phyloP scores from a whole-genome alignment of 1,140 invertebrate species.

The Triops cancriformis region DNA sequence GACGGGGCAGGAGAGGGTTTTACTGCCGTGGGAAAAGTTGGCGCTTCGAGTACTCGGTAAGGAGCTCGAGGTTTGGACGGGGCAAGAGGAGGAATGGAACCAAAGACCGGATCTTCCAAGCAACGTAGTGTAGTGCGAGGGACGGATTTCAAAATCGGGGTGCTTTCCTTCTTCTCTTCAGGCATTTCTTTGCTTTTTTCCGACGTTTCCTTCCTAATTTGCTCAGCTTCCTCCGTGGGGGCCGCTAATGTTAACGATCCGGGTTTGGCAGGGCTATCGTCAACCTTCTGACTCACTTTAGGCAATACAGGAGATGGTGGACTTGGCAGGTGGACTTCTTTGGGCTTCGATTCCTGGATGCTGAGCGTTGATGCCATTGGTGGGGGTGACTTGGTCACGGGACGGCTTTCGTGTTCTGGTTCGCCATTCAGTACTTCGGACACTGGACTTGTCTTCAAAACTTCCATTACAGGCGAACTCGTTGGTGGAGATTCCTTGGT shows the following conservation, averaged over 20 bases:
- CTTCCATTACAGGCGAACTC: neutral
- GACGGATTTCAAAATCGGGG: constrained; percentile 36
- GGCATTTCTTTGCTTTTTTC: neutral
- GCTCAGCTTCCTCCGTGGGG: neutral
- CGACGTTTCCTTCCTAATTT: neutral
- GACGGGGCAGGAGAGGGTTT: constrained; percentile 15
- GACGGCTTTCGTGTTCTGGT: neutral
- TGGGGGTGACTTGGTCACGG: neutral
- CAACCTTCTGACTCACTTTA: neutral
- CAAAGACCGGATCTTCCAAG: constrained; percentile 47
- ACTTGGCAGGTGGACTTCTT: neutral
- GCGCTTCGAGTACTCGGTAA: constrained; percentile 33
- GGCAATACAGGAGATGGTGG: neutral
- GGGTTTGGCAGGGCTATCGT: neutral
- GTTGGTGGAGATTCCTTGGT: neutral
- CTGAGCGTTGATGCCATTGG: neutral
- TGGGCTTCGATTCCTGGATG: neutral
- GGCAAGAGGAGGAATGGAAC: constrained; percentile 32
- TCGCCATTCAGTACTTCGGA: neutral
- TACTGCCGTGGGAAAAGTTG: neutral
- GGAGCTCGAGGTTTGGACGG: constrained; percentile 22
- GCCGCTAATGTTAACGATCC: neutral
- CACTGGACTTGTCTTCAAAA: neutral
- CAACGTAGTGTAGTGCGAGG: constrained; percentile 46
- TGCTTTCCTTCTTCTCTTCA: neutral